These are phyloP conservation scores for Atrichornis clamosus DNA, from an alignment of 2,113 vertebrate genomes.

Conservation along the genomic window DNA sequence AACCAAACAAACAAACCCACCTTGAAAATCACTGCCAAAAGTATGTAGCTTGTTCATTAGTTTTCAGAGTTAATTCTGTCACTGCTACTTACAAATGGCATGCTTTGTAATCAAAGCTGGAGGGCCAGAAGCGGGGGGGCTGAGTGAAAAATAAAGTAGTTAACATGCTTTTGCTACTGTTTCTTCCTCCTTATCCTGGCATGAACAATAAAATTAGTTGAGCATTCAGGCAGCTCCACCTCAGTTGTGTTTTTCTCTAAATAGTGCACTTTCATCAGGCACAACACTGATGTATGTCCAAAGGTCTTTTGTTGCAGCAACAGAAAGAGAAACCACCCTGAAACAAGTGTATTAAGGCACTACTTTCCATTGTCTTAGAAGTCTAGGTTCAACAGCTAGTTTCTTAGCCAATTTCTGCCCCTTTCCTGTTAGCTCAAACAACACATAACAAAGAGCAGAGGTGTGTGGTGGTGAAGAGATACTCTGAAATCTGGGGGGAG, in stretches of 20 bases:
- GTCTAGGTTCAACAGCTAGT: neutral
- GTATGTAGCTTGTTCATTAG: neutral
- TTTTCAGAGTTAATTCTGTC: neutral
- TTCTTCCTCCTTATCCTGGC: neutral
- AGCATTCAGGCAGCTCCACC: neutral
- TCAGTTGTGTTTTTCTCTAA: neutral
- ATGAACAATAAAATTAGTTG: neutral
- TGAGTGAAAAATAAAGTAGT: neutral
- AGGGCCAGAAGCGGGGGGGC: fast-evolving
- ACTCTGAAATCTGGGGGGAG: neutral
- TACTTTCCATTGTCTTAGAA: neutral
- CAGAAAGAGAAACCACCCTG: neutral
- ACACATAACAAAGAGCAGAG: neutral
- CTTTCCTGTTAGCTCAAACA: neutral
- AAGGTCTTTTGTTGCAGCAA: neutral
- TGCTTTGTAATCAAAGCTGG: neutral
- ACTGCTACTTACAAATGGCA: neutral
- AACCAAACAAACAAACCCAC: neutral
- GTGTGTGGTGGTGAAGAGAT: too few species aligned
- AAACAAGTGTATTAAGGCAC: neutral
- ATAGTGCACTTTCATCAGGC: neutral
- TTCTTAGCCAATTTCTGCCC: neutral
- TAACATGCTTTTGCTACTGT: neutral
- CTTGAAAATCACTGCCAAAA: neutral
- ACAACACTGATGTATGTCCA: neutral